Evolutionary conservation across 2,888 invertebrate genomes (phyloP).

Genomic region (Drosophila percnosoma): DNA sequence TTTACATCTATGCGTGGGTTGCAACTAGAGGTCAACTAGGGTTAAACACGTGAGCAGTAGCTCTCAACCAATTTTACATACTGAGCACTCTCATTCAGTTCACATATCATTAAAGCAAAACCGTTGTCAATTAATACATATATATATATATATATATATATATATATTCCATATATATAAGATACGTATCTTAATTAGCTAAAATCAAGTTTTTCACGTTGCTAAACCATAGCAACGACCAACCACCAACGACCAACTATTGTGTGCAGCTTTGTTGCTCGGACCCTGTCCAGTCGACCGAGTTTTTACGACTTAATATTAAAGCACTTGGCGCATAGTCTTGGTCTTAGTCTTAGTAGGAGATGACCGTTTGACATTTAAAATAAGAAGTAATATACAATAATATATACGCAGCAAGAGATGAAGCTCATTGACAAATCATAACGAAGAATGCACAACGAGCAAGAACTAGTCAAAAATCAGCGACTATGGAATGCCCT

Average conservation of each 20-base stretch:
- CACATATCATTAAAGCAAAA: neutral
- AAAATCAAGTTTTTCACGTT: slow-evolving; percentile 15
- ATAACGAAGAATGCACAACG: neutral
- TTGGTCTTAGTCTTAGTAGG: slow-evolving; percentile 20
- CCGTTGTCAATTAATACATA: neutral
- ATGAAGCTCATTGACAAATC: slow-evolving; percentile 4
- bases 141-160: neutral
- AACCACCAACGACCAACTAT: neutral
- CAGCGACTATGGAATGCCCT: neutral
- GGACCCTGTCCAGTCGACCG: slow-evolving; percentile 1
- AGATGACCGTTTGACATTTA: slow-evolving; percentile 55
- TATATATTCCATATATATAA: neutral
- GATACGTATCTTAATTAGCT: slow-evolving; percentile 1
- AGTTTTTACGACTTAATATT: slow-evolving; percentile 14
- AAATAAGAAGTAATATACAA: slow-evolving; percentile 9
- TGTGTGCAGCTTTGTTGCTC: slow-evolving; percentile 1
- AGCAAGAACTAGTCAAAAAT: neutral
- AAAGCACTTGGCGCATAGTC: slow-evolving; percentile 22
- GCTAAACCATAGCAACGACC: neutral
- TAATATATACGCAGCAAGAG: slow-evolving; percentile 3
- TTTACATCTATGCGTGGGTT: slow-evolving; percentile 31
- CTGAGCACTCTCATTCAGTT: neutral
- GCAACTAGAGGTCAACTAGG: slow-evolving; percentile 48
- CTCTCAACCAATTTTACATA: neutral
- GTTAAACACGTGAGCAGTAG: slow-evolving; percentile 40